Conservation (phyloP, 2,888 invertebrate species). For the Cinara cedri region DNA sequence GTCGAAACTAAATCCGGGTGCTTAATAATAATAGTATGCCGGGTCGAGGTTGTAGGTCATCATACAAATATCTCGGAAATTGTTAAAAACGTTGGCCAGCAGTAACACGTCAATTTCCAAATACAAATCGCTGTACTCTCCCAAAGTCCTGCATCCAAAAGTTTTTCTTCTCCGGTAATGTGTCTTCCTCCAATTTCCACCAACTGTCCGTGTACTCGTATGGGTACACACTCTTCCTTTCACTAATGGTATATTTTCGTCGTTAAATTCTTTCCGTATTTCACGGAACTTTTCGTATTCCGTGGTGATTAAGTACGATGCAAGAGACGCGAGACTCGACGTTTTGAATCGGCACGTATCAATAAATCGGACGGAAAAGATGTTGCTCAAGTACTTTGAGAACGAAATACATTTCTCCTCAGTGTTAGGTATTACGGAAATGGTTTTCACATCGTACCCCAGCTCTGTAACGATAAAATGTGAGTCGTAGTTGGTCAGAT, state of each 20-base stretch:
- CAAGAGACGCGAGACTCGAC: conserved; percentile 42
- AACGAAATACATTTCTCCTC: conserved; percentile 62
- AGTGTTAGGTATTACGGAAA: conserved; percentile 60
- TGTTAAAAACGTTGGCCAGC: conserved; percentile 62
- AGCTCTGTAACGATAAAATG: conserved; percentile 4
- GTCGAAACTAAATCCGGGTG: conserved; percentile 60
- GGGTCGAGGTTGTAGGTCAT: conserved; percentile 61
- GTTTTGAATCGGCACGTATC: conserved; percentile 56
- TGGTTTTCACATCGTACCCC: background rate
- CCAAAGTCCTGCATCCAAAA: conserved; percentile 61
- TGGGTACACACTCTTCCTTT: conserved; percentile 59
- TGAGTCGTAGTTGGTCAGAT: background rate
- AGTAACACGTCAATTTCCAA: conserved; percentile 62
- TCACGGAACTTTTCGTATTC: background rate
- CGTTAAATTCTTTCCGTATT: background rate
- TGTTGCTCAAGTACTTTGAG: conserved; percentile 58
- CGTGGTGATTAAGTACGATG: conserved; percentile 11
- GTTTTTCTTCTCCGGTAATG: conserved; percentile 59
- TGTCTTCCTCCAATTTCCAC: conserved; percentile 53
- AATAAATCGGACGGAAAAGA: conserved; percentile 26
- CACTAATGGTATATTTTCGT: conserved; percentile 21
- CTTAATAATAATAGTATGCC: conserved; percentile 60
- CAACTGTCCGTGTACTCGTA: conserved; percentile 59
- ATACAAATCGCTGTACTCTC: conserved; percentile 62
- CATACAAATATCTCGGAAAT: conserved; percentile 61